These are phyloP conservation scores for Balaeniceps rex DNA, from an alignment of 2,113 vertebrate species.

Conservation along the genomic window DNA sequence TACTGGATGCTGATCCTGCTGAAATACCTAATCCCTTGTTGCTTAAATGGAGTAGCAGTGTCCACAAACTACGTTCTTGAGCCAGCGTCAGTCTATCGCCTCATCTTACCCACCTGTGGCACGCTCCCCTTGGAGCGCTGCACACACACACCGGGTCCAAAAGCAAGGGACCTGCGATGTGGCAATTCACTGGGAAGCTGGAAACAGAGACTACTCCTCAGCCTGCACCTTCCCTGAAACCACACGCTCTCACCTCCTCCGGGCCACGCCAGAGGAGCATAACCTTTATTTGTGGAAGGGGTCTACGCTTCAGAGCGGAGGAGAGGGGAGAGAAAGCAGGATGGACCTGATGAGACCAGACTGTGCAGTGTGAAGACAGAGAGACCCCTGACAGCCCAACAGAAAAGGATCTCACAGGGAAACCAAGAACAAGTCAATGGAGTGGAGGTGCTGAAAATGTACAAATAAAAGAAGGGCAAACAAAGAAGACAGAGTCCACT, in stretches of 20 bases:
- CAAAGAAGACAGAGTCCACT: not conserved
- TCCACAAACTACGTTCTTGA: no score
- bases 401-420: not conserved
- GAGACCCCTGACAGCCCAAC: not conserved
- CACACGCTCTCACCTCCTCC: not conserved
- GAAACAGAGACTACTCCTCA: not conserved
- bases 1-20: not conserved
- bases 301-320: fast-evolving
- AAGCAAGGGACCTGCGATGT: not conserved
- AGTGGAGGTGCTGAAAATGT: not conserved
- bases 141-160: not conserved
- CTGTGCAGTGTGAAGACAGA: not conserved
- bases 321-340: not conserved
- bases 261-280: not conserved
- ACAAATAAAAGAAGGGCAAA: not conserved
- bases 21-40: not conserved
- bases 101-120: not conserved
- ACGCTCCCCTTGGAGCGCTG: not conserved
- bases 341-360: not conserved
- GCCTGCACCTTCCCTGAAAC: not conserved
- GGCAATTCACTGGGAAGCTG: not conserved
- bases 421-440: not conserved
- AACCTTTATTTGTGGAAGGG: not conserved
- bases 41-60: not conserved
- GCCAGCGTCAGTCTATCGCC: not conserved